These are phyloP conservation scores for Mormyrops boulengeri DNA, from an alignment of 2,797 vertebrate genomes.

Conservation along the genomic window DNA sequence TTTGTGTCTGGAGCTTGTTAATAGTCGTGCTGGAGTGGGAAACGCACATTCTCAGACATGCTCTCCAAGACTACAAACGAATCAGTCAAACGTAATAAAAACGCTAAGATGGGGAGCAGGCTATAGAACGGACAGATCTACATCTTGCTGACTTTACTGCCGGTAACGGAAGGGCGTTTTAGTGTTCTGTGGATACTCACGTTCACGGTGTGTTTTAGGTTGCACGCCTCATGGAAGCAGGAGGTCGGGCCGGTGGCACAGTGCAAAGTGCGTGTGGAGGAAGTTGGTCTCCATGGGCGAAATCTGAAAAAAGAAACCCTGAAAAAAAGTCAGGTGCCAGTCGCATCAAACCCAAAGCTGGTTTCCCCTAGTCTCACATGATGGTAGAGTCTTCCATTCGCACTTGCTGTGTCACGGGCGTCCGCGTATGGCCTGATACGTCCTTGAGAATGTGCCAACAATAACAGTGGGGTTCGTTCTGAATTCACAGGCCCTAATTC, in stretches of 20 bases:
- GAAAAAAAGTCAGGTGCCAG: constrained; percentile 54
- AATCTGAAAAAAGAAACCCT: constrained; percentile 51
- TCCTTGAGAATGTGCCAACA: neutral
- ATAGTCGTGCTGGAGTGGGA: neutral
- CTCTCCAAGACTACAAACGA: constrained; percentile 49
- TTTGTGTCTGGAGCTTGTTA: neutral
- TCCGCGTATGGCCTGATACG: neutral
- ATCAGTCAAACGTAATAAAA: constrained; percentile 56
- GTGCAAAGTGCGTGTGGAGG: constrained; percentile 25
- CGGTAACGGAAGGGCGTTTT: constrained; percentile 56
- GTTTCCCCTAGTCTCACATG: constrained; percentile 38
- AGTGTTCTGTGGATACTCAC: constrained; percentile 41
- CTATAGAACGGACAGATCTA: constrained; percentile 46
- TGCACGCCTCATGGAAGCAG: constrained; percentile 37
- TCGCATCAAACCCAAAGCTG: constrained; percentile 42
- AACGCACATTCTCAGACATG: constrained; percentile 16
- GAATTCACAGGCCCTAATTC: constrained; percentile 34
- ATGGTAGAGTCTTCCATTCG: neutral
- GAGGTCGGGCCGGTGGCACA: constrained; percentile 33
- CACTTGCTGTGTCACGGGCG: neutral
- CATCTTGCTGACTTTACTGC: constrained; percentile 49
- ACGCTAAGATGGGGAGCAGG: constrained; percentile 50
- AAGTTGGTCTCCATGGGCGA: constrained; percentile 38
- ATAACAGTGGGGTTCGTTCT: constrained; percentile 14
- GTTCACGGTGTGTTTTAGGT: constrained; percentile 47